Conservation (phyloP, 2,797 vertebrate species). For the Danio choprae region DNA sequence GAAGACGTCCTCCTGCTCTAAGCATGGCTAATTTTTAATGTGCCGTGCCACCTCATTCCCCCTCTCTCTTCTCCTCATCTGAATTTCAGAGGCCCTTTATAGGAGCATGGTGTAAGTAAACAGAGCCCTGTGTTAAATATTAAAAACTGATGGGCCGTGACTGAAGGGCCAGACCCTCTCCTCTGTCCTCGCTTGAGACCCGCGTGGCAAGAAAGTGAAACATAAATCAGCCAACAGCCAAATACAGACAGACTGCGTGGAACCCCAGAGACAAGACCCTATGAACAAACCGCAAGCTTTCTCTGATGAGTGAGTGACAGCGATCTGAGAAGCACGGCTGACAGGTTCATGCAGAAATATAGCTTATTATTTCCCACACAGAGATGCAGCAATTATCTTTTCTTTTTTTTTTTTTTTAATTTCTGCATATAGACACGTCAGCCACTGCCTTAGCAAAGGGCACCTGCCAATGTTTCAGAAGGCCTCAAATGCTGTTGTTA, state of each 20-base stretch:
- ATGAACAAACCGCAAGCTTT: not conserved
- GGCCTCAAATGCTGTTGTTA: conserved; percentile 40
- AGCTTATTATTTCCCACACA: conserved; percentile 46
- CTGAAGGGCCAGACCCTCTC: conserved; percentile 13
- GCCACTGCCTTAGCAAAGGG: conserved; percentile 17
- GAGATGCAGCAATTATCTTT: not conserved
- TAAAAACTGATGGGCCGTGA: conserved; percentile 27
- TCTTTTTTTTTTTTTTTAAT: conserved; percentile 9
- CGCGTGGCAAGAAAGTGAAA: not conserved
- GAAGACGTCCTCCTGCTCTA: not conserved
- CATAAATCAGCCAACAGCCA: conserved; percentile 23
- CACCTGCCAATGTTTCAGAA: conserved; percentile 18
- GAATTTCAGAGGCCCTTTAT: conserved; percentile 12
- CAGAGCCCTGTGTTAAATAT: conserved; percentile 41
- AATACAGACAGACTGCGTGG: not conserved
- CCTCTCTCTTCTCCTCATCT: not conserved
- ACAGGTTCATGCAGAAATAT: conserved; percentile 42
- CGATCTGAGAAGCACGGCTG: conserved; percentile 27
- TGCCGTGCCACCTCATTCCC: not conserved
- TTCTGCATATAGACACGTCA: conserved; percentile 39
- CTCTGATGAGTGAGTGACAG: conserved; percentile 49
- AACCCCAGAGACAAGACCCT: conserved; percentile 21
- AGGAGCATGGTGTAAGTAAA: conserved; percentile 16
- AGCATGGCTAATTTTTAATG: conserved; percentile 21
- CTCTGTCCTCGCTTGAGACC: conserved; percentile 24